Base-by-base conservation (phyloP, 2,113 vertebrate species). In the Daubentonia madagascariensis region DNA sequence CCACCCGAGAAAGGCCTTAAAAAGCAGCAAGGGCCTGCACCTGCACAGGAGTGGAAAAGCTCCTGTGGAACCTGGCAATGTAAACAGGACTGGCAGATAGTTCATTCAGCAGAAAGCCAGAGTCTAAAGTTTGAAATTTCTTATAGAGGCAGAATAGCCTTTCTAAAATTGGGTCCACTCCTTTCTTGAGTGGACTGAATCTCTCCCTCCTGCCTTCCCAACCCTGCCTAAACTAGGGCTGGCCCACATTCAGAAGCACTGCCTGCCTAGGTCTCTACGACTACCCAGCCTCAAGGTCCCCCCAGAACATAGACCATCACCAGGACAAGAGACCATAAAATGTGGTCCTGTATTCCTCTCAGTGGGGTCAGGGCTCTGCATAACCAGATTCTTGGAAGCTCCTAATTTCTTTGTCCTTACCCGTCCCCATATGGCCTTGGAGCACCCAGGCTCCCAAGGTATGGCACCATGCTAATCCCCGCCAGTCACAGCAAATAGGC, bases 1-100 rank as follows among this genome's bases (percentile, higher is more conserved):
- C 61, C 61, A 30, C 45, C 90, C 32, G 61, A 43, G 76, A 94
- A 96, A 87, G 80, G 32, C 92, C 75, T 85, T 79, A 81, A n/a
- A 95, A 76, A 81, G 61, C 93, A 94, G 50, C 86, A 28, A 95
- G 54, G 76, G 67, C 0, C 14, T 4, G 2, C 9, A 50, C 68
- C 72, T 73, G 70, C 80, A 35, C 37, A 18, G 0, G 43, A 22
- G 79, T 0, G 12, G 87, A 85, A 54, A 52, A 63, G 0, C 16
- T 23, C 18, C 81, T 73, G 75, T 17, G 83, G 79, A 88, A 48
- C 78, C 2, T 0, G 72, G 50, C 30, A 0, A 10, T 18, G 18
- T 32, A 16, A 20, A 57, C 57, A 65, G 81, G 72, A 25, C 63
- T 43, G 35, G 72, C 12, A 3, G 68, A 28, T 8, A 0, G 40